Percentiles rank a stretch among this genome's conserved stretches.
Conservation (phyloP, 2,797 vertebrate species). For the Spea hammondii region DNA sequence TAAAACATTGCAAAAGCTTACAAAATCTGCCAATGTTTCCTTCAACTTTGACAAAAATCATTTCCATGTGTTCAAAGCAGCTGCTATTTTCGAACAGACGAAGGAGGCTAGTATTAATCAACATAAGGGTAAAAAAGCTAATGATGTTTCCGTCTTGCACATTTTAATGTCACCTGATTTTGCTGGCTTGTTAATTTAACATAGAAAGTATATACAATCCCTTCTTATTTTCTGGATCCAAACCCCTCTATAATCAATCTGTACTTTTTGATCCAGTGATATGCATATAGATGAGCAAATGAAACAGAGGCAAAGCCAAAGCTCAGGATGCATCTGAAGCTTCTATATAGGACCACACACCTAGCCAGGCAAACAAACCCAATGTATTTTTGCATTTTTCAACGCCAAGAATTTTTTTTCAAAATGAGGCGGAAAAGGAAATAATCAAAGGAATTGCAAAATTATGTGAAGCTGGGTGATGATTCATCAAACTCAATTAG, state of each 20-base stretch:
- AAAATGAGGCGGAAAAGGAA: background rate
- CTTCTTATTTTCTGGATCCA: conserved; percentile 35
- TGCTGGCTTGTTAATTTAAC: conserved; percentile 13
- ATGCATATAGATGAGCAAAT: conserved; percentile 20
- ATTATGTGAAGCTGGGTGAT: conserved; percentile 29
- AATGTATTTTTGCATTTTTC: conserved; percentile 36
- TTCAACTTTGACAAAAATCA: conserved; percentile 32
- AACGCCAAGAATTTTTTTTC: conserved; percentile 5
- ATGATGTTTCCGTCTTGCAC: conserved; percentile 1
- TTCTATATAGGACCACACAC: conserved; percentile 54
- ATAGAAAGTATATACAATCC: conserved; percentile 14
- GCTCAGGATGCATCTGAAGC: conserved; percentile 44
- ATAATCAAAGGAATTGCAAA: conserved; percentile 41
- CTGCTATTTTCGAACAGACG: conserved; percentile 34
- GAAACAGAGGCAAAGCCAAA: background rate
- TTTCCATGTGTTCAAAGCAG: conserved; percentile 42
- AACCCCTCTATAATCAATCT: background rate
- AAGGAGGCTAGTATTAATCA: conserved; percentile 9
- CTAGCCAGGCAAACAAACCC: conserved; percentile 22
- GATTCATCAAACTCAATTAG: conserved; percentile 38
- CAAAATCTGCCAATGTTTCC: conserved; percentile 26
- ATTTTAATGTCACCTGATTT: conserved; percentile 31
- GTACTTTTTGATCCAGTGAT: conserved; percentile 4
- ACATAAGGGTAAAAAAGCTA: background rate
- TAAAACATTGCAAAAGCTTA: conserved; percentile 21